Evolutionary conservation across 2,113 vertebrate species (phyloP).

Genomic region (Oryzias javanicus): DNA sequence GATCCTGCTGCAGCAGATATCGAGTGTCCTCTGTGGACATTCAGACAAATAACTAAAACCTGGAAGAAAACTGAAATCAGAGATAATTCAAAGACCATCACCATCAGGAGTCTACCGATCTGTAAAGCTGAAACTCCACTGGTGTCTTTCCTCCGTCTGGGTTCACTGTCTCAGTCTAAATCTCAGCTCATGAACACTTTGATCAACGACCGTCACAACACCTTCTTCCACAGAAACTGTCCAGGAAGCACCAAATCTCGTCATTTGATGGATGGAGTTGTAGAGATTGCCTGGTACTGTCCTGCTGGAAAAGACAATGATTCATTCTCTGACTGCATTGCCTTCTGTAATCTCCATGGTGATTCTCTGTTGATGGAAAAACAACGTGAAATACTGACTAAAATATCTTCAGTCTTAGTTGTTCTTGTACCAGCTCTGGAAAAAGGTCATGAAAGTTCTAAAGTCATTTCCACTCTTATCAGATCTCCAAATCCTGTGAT

Average conservation of each 20-base stretch:
- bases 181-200: constrained; percentile 78
- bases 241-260: constrained; percentile 62
- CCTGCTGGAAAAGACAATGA: constrained; percentile 50
- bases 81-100: neutral
- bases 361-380: constrained; percentile 52
- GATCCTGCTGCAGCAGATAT: constrained; percentile 25
- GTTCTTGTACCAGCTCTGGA: constrained; percentile 50
- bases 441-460: constrained; percentile 14
- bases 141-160: constrained; percentile 76
- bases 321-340: constrained; percentile 68
- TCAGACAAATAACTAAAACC: constrained; percentile 71
- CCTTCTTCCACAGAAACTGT: constrained; percentile 76
- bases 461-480: constrained; percentile 27
- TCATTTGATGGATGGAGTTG: constrained; percentile 72
- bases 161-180: constrained; percentile 74
- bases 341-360: constrained; percentile 76
- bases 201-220: constrained; percentile 56
- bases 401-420: constrained; percentile 67
- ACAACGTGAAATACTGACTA: constrained; percentile 62
- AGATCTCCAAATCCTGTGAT: constrained; percentile 61
- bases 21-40: constrained; percentile 72
- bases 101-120: constrained; percentile 57
- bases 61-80: constrained; percentile 55
- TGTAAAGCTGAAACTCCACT: constrained; percentile 61
- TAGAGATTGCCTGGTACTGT: constrained; percentile 82